These are phyloP conservation scores for Dermatemys mawii DNA, from an alignment of 2,113 vertebrate species.

Conservation along the genomic window DNA sequence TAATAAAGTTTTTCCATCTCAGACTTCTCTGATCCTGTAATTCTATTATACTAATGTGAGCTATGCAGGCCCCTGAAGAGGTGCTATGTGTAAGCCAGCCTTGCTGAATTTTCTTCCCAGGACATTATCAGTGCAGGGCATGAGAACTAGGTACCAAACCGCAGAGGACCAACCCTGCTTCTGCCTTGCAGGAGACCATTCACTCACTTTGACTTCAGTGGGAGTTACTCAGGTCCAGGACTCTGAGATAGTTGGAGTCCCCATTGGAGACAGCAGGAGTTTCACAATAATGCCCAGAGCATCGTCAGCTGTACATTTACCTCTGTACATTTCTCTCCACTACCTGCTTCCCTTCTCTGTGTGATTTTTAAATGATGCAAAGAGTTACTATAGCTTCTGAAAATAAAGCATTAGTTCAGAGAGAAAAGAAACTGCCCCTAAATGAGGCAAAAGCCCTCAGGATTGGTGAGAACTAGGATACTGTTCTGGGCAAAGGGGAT, in stretches of 20 bases:
- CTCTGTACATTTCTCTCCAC: background rate
- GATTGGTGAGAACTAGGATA: background rate
- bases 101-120: background rate
- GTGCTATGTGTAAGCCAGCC: background rate
- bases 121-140: background rate
- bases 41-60: background rate
- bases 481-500: background rate
- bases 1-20: background rate
- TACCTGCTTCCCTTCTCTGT: background rate
- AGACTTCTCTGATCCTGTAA: background rate
- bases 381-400: constrained; percentile 22
- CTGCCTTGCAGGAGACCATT: background rate
- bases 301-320: background rate
- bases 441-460: background rate
- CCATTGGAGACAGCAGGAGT: background rate
- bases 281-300: background rate
- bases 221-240: background rate
- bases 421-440: background rate
- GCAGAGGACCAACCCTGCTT: background rate
- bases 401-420: background rate
- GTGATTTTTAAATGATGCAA: background rate
- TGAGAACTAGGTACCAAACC: background rate
- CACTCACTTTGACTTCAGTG: background rate
- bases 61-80: background rate
- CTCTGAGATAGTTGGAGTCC: background rate